A percentile compares a stretch with the other conserved stretches of the same genome.
phyloP scores from a whole-genome alignment of 2,797 vertebrate species.

The Liparis tanakae region DNA sequence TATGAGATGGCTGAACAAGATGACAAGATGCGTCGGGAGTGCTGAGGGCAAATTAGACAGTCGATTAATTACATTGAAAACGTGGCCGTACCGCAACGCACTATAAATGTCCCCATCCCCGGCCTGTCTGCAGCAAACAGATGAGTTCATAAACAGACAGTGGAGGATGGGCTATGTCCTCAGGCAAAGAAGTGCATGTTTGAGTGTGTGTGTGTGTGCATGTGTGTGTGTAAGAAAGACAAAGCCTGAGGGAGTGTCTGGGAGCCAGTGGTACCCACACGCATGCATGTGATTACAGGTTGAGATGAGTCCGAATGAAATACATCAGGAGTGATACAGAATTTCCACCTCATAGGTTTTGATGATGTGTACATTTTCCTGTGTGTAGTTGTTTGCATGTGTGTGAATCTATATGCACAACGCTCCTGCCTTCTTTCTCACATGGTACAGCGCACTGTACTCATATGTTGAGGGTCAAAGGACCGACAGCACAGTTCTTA shows the following conservation, averaged over 20 bases:
- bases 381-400: not conserved
- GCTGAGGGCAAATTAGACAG: slow-evolving; percentile 65
- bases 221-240: not conserved
- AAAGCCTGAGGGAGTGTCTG: slow-evolving; percentile 7
- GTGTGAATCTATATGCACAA: not conserved
- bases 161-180: slow-evolving; percentile 56
- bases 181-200: slow-evolving; percentile 43
- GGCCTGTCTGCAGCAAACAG: slow-evolving; percentile 69
- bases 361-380: slow-evolving; percentile 14
- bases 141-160: slow-evolving; percentile 75
- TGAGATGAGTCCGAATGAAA: slow-evolving; percentile 28
- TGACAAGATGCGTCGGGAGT: slow-evolving; percentile 50
- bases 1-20: slow-evolving; percentile 54
- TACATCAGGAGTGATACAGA: slow-evolving; percentile 40
- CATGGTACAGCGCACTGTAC: slow-evolving; percentile 24
- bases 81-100: slow-evolving; percentile 43
- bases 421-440: not conserved
- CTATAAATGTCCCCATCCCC: slow-evolving; percentile 67
- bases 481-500: slow-evolving; percentile 33
- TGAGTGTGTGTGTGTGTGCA: slow-evolving; percentile 13
- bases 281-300: slow-evolving; percentile 6
- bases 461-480: slow-evolving; percentile 41
- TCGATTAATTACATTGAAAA: slow-evolving; percentile 69
- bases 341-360: slow-evolving; percentile 16
- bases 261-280: slow-evolving; percentile 28